Base-by-base conservation (phyloP, 2,113 vertebrate species). In the Sylvicapra grimmia region DNA sequence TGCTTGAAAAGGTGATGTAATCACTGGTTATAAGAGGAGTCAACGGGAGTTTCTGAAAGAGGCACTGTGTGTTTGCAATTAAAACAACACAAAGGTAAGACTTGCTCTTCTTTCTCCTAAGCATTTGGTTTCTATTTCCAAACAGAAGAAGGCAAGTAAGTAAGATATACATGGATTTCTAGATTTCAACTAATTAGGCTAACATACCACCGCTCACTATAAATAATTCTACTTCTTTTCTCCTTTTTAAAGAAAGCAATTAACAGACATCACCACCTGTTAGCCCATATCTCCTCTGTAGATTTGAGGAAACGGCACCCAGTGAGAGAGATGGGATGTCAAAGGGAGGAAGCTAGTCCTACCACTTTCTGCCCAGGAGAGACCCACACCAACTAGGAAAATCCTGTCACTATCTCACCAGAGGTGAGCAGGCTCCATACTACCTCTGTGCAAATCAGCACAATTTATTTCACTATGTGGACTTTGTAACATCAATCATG, bases 211-310 rank as follows among this genome's bases (percentile, higher is more conserved):
- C 4, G 44, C 10, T 56, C 80, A 92, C 68, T 86, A 75, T 40
- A 87, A 56, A 84, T 87, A 86, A 72, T 29, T 94, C 79, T 56
- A 61, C 49, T 85, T 58, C 63, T 92, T 12, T 40, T 90, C 61
- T 36, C 51, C 36, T 77, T 93, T 90, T 93, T 86, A 47, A 93
- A 86, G 54, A 93, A 97, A 97, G n/a, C 88, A 92, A 58, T 40
- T 4, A 31, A 77, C 3, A 27, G 56, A 58, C 9, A 86, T 68
- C 44, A n/a, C 18, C 27, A 27, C 10, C n/a, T 51, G 84, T 58
- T 44, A 90, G n/a, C 4, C 47, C 8, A 16, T 0, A 53, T 53
- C 59, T 82, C 49, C 36, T 86, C 80, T 58, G n/a, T 0, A 44
- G 31, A 63, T 49, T 47, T 33, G 61, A 72, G 63, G 23, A 96